Conservation (phyloP, 2,797 vertebrate genomes). For the Falco concolor region DNA sequence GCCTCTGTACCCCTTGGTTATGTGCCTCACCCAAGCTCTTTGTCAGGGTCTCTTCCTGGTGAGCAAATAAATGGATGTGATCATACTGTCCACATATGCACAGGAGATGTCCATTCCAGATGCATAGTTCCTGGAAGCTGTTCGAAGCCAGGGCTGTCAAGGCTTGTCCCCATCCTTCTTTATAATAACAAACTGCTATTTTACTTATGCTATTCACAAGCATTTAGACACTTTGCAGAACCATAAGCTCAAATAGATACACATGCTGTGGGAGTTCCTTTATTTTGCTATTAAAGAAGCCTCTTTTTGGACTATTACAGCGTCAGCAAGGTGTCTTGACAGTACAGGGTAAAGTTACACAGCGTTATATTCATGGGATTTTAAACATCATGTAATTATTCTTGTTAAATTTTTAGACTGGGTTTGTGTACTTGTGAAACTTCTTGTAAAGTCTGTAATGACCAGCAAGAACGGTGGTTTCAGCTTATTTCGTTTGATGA, state of each 20-base stretch:
- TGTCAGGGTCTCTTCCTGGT: slow-evolving; percentile 94
- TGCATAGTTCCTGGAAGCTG: not conserved
- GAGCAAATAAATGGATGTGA: not conserved
- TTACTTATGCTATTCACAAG: accelerated
- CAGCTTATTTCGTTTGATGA: not conserved
- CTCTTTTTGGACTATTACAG: not conserved
- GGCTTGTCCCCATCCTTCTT: not conserved
- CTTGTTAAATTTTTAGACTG: not conserved
- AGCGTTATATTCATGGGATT: not conserved
- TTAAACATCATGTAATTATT: not conserved
- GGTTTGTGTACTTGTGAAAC: not conserved
- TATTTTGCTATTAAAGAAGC: not conserved
- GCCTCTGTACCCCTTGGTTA: slow-evolving; percentile 91
- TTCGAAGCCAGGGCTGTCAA: not conserved
- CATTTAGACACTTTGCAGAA: not conserved
- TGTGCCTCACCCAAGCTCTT: slow-evolving; percentile 89
- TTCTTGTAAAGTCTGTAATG: not conserved
- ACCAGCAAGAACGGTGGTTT: not conserved
- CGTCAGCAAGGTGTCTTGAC: not conserved
- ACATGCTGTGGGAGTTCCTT: accelerated
- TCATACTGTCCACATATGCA: not conserved
- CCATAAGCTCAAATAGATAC: not conserved
- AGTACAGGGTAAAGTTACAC: not conserved
- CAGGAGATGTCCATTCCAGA: not conserved
- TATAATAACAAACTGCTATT: not conserved